phyloP scores from a whole-genome alignment of 2,113 vertebrate species.

The Eurystomus gularis region DNA sequence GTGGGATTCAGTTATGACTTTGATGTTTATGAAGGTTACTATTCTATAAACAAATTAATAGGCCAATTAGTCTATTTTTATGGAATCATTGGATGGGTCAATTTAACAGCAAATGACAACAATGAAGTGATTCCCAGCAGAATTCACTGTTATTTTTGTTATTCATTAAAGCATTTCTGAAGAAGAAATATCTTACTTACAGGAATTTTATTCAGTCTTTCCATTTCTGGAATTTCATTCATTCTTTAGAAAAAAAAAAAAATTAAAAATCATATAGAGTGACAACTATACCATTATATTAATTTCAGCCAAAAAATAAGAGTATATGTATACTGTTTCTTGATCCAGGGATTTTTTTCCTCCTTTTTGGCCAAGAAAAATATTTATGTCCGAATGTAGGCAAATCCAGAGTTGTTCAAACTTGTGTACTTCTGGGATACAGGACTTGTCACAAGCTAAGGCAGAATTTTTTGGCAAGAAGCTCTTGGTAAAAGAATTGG shows the following conservation, averaged over 20 bases:
- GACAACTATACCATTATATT: background rate
- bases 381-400: background rate
- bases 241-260: background rate
- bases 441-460: background rate
- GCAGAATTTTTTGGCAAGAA: background rate
- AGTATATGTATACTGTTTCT: background rate
- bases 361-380: background rate
- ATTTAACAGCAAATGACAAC: background rate
- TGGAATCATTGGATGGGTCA: background rate
- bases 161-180: background rate
- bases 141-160: background rate
- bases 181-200: background rate
- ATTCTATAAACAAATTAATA: background rate
- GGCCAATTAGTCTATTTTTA: background rate
- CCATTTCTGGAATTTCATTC: background rate
- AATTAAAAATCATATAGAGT: background rate
- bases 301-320: background rate
- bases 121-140: background rate
- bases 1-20: background rate
- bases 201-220: background rate
- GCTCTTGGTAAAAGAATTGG: background rate
- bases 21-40: background rate
- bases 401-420: background rate
- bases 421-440: background rate
- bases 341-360: background rate